Evolutionary conservation across 1,140 invertebrate genomes (phyloP).

Genomic region (Rhopalosiphum padi): DNA sequence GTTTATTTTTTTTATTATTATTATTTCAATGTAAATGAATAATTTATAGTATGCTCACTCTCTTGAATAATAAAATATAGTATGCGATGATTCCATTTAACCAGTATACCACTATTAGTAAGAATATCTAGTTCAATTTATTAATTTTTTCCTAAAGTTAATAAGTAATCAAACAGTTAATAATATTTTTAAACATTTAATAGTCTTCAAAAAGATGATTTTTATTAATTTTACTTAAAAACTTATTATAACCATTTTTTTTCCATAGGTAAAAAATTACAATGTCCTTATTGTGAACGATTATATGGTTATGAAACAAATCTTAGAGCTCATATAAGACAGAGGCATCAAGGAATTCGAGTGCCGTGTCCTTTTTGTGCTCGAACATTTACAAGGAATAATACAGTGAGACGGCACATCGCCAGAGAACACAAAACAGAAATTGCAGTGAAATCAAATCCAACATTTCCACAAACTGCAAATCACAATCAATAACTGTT

Average conservation of each 20-base stretch:
- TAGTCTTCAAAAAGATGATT: not conserved
- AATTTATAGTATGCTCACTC: not conserved
- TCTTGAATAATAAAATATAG: not conserved
- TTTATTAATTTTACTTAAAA: not conserved
- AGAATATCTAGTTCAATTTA: not conserved
- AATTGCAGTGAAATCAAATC: slow-evolving; percentile 72
- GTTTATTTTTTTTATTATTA: not conserved
- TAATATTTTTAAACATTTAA: not conserved
- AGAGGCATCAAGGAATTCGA: slow-evolving; percentile 87
- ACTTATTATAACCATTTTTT: not conserved
- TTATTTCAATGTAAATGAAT: not conserved
- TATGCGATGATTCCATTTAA: not conserved
- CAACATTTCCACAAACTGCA: slow-evolving; percentile 65
- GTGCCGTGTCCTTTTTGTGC: slow-evolving; percentile 87
- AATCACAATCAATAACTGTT: slow-evolving; percentile 61
- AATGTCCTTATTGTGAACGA: slow-evolving; percentile 89
- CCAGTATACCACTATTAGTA: not conserved
- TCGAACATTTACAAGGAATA: slow-evolving; percentile 90
- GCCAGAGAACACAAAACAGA: slow-evolving; percentile 84
- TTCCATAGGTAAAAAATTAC: slow-evolving; percentile 82
- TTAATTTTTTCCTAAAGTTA: too few relatives aligned
- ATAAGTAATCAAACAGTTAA: too few relatives aligned
- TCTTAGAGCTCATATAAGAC: slow-evolving; percentile 85
- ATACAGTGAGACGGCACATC: slow-evolving; percentile 86
- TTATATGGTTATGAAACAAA: slow-evolving; percentile 94